Conservation (phyloP, 2,797 vertebrate species). For the Melanotaenia parkinsoni region DNA sequence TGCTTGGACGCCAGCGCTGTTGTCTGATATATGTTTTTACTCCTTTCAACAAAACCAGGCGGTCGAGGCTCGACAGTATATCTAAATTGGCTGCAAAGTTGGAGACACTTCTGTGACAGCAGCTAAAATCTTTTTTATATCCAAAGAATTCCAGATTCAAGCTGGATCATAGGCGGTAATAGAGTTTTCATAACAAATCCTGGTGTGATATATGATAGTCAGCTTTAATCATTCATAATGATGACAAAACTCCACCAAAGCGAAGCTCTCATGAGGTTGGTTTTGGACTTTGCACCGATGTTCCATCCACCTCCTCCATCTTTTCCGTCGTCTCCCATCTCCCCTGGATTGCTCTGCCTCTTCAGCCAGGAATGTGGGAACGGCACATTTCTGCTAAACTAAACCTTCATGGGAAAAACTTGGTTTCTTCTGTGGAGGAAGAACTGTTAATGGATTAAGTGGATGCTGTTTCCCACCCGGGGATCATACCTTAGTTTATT, state of each 20-base stretch:
- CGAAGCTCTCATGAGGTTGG: conserved; percentile 54
- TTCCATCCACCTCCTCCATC: conserved; percentile 50
- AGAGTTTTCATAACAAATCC: conserved; percentile 62
- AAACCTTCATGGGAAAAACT: conserved; percentile 76
- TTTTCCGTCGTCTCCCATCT: conserved; percentile 39
- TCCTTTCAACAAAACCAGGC: neutral
- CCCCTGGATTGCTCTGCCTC: conserved; percentile 42
- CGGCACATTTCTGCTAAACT: conserved; percentile 51
- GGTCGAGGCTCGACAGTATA: neutral
- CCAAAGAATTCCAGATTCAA: conserved; percentile 32
- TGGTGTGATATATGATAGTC: conserved; percentile 62
- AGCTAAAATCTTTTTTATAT: conserved; percentile 22
- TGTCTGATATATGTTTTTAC: neutral
- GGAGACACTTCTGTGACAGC: conserved; percentile 27
- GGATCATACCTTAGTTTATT: conserved; percentile 55
- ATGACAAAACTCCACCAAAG: conserved; percentile 37
- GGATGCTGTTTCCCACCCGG: conserved; percentile 60
- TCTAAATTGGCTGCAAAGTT: conserved; percentile 26
- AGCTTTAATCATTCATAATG: conserved; percentile 66
- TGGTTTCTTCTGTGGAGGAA: conserved; percentile 61
- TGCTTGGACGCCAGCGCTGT: neutral
- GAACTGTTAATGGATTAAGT: conserved; percentile 73
- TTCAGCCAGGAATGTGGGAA: conserved; percentile 68
- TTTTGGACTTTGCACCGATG: conserved; percentile 48
- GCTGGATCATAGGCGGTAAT: conserved; percentile 20